Base-by-base conservation (phyloP, 2,113 vertebrate species). In the Sapajus apella region DNA sequence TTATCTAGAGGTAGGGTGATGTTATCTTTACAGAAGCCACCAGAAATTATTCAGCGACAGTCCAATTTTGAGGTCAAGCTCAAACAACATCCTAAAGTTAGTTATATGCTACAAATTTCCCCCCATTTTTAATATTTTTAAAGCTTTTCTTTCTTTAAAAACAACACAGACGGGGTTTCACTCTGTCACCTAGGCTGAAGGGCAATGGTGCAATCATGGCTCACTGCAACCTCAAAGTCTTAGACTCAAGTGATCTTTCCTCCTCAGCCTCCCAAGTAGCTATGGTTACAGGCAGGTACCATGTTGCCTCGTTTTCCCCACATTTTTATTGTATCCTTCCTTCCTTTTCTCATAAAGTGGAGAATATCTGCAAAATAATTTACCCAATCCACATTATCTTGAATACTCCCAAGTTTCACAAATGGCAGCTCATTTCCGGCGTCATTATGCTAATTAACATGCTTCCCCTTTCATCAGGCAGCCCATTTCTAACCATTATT, bases 401-500 rank as follows among this genome's bases (percentile, higher is more conserved):
- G 11, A 87, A 35, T 70, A 55, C 2, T 52, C 37, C 37, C 76
- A 73, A 17, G 85, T 85, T 93, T 94, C 82, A 86, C 56, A 58
- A 85, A 77, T 32, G 72, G 37, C 66, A 85, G 35, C 25, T 96
- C 40, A 84, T 93, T 94, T 77, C 66, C 58, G 70, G 37, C 50
- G 85, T 90, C 85, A 66, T 95, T 92, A 55, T 83, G 64, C 50
- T 92, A 97, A 96, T 94, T 87, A 90, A 30, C 70, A 84, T 64
- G 80, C 47, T 32, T 16, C 50, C 40, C 23, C 86, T 92, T 92
- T 64, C 72, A 92, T 80, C 37, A 85, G 77, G 55, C 32, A 87
- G 21, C 64, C 87, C 43, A 85, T 97, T 96, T 92, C 88, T 81
- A 79, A 84, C 14, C 50, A 70, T 92, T 81, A 96, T 96, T 90